phyloP scores from a whole-genome alignment of 2,888 invertebrate species.

The Toxonevra muliebris region DNA sequence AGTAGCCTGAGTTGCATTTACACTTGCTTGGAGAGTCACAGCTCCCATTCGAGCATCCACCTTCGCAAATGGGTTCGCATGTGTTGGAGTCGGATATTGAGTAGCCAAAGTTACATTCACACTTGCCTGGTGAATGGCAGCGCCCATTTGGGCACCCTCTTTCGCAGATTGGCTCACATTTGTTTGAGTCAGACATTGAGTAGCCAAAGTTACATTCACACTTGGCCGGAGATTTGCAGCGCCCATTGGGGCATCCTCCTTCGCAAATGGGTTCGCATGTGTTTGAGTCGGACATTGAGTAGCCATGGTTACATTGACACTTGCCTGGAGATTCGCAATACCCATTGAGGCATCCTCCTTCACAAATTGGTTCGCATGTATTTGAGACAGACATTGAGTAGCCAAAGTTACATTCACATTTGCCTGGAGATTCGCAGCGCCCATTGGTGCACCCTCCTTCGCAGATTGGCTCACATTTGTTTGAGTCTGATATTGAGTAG shows the following conservation, averaged over 20 bases:
- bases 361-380: too few relatives aligned
- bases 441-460: too few relatives aligned
- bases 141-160: constrained; percentile 47
- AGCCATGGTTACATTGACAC: too few relatives aligned
- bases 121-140: constrained; percentile 51
- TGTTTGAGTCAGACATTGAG: constrained; percentile 31
- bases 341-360: too few relatives aligned
- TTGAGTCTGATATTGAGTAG: too few relatives aligned
- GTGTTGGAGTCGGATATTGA: constrained; percentile 37
- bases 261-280: constrained; percentile 54
- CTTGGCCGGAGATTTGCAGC: constrained; percentile 73
- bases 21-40: constrained; percentile 69
- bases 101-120: constrained; percentile 48
- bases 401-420: too few relatives aligned
- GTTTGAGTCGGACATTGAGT: constrained; percentile 34
- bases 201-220: constrained; percentile 75
- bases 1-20: constrained; percentile 68
- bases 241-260: constrained; percentile 50
- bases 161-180: constrained; percentile 55
- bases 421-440: too few relatives aligned
- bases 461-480: too few relatives aligned
- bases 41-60: constrained; percentile 54
- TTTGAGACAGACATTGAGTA: too few relatives aligned
- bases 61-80: constrained; percentile 54
- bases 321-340: too few relatives aligned